These are phyloP conservation scores for Xerus inauris DNA, from an alignment of 2,113 vertebrate genomes.

Conservation along the genomic window DNA sequence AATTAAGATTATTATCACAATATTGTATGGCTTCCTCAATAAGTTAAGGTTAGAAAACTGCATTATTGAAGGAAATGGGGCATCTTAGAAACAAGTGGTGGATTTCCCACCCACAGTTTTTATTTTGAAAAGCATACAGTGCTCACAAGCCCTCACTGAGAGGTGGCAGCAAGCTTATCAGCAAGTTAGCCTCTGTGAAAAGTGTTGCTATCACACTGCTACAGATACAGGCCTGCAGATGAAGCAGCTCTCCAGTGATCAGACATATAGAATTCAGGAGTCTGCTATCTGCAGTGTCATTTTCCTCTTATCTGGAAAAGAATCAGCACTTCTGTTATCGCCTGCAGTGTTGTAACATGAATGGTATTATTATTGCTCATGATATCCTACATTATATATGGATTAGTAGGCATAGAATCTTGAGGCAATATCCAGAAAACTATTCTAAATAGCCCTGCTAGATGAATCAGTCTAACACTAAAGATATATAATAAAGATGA, in stretches of 20 bases:
- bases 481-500: not conserved
- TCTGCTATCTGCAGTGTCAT: not conserved
- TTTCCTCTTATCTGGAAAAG: not conserved
- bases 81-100: not conserved
- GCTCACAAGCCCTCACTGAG: not conserved
- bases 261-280: not conserved
- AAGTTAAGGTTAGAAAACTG: not conserved
- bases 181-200: not conserved
- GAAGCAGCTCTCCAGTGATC: not conserved
- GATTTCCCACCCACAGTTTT: not conserved
- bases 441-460: not conserved
- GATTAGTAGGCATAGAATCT: not conserved
- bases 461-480: not conserved
- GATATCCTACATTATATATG: too few relatives aligned
- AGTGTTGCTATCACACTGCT: too few relatives aligned
- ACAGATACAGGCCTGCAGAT: not conserved
- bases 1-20: not conserved
- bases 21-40: not conserved
- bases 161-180: not conserved
- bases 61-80: not conserved
- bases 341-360: not conserved
- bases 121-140: not conserved
- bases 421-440: not conserved
- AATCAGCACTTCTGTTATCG: not conserved
- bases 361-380: too few relatives aligned